Base-by-base conservation (phyloP, 2,888 invertebrate species). In the Scaptomyza reducta region DNA sequence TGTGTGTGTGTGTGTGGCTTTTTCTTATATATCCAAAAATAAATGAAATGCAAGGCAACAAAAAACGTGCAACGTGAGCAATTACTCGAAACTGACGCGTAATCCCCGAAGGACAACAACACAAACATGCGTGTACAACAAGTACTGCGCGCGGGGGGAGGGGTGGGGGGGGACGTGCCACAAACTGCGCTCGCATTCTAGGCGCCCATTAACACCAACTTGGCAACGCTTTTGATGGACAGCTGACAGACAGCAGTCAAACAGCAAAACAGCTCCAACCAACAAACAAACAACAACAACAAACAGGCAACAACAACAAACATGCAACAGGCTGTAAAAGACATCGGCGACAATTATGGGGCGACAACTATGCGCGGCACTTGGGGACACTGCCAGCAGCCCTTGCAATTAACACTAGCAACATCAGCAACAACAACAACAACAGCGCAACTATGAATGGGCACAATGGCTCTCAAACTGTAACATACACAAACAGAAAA, bases 151-250 rank as follows among this genome's bases (percentile, higher is more conserved):
- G n/a, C 7, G 22, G n/a, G 11, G 27, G 10, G 9, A 27, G 7
- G 49, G 33, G n/a, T 38, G 18, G 31, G 40, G 31, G 6, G 3
- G 5, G 27, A 4, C 6, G 27, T 6, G 22, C 22, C 22, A 22
- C 22, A 22, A 22, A 41, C 51, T 11, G 66, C 70, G 74, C 47
- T 83, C 73, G 77, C 82, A 83, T 83, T 83, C 82, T 83, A 83
- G 87, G 75, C 82, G 74, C 87, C 82, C 82, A 83, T 83, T 83
- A 83, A 83, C 82, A 82, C 82, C 87, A 82, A 81, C 60, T 87
- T 84, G 87, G 87, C 67, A 87, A 84, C 83, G 87, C 82, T 80
- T 87, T 83, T 78, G 82, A 83, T 83, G 85, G 82, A 87, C 87
- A 83, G 85, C 81, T 81, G 81, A 86, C 81, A 86, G 81, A 83